Conservation (phyloP, 2,113 vertebrate species). For the Zosterops lateralis region DNA sequence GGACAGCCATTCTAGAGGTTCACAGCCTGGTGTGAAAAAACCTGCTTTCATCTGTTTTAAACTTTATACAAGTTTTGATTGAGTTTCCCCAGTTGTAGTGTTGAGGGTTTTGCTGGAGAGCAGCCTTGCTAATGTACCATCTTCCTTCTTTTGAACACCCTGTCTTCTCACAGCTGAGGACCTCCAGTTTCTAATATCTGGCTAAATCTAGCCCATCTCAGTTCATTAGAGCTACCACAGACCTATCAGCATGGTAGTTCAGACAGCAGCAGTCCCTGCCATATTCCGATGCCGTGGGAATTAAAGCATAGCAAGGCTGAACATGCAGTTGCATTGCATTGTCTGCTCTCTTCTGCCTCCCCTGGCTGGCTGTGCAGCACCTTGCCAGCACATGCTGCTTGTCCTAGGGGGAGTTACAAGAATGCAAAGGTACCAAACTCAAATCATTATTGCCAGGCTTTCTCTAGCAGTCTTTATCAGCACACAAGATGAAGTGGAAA, state of each 20-base stretch:
- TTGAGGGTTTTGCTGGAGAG: neutral
- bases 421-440: neutral
- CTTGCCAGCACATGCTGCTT: neutral
- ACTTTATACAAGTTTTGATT: neutral
- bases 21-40: neutral
- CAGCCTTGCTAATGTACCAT: neutral
- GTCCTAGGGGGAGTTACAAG: neutral
- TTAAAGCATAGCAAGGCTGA: neutral
- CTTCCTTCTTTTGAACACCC: neutral
- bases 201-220: neutral
- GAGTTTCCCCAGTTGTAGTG: neutral
- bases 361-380: neutral
- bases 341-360: neutral
- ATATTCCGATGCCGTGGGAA: neutral
- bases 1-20: neutral
- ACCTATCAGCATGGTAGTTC: neutral
- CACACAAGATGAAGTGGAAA: neutral
- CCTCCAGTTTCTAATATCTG: neutral
- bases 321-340: accelerated
- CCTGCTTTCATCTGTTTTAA: neutral
- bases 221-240: neutral
- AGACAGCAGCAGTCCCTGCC: neutral
- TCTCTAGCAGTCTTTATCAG: neutral
- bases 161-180: neutral
- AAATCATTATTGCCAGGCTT: neutral